Conservation (phyloP, 2,888 invertebrate species). For the Erebia palarica region DNA sequence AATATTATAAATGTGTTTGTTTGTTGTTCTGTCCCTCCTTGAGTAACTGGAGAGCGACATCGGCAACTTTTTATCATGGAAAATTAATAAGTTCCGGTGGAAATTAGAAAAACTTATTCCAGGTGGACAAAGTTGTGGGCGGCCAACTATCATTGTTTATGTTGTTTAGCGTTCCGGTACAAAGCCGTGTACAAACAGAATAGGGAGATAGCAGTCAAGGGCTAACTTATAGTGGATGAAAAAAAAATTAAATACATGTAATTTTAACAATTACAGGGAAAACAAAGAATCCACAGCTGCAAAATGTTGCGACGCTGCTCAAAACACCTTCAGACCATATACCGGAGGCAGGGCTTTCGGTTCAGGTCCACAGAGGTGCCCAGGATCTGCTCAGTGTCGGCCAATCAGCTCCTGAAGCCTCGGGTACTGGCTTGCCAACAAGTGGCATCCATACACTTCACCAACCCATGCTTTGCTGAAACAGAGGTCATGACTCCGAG, state of each 20-base stretch:
- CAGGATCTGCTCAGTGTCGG: conserved; percentile 57
- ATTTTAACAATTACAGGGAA: conserved; percentile 57
- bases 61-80: too few species aligned
- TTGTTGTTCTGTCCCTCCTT: not conserved
- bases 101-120: too few species aligned
- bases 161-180: too few species aligned
- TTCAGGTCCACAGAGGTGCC: conserved; percentile 65
- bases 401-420: conserved; percentile 51
- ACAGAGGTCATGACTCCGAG: conserved; percentile 92
- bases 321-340: conserved; percentile 71
- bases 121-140: too few species aligned
- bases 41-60: too few species aligned
- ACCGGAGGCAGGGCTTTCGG: conserved; percentile 75
- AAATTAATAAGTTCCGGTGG: too few species aligned
- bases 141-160: not conserved
- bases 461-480: conserved; percentile 67
- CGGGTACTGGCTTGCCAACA: conserved; percentile 61
- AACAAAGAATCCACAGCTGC: not conserved
- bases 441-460: conserved; percentile 68
- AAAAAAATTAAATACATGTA: too few species aligned
- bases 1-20: not conserved
- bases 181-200: too few species aligned
- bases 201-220: too few species aligned
- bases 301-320: conserved; percentile 78
- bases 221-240: too few species aligned